A percentile compares a stretch with the other conserved stretches of the same genome.
Conservation (phyloP, 1,140 invertebrate species). For the Drosophila sp. region DNA sequence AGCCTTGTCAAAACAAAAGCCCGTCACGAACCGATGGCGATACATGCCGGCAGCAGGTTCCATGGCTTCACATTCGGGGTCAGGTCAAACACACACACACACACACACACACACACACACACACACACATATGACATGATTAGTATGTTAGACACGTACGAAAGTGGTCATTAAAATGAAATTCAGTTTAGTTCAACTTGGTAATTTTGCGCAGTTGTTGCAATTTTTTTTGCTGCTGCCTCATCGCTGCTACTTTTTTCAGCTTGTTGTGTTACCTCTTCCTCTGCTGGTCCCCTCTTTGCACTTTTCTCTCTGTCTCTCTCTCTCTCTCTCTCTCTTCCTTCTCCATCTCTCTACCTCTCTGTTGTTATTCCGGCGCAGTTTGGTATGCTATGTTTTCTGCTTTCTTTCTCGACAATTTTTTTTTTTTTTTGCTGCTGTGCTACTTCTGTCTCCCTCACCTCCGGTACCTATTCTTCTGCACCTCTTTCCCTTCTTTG, state of each 20-base stretch:
- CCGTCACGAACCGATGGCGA: conserved; percentile 57
- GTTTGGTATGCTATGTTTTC: conserved; percentile 16
- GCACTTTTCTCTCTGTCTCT: conserved; percentile 14
- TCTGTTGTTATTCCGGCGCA: conserved; percentile 36
- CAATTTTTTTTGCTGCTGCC: conserved; percentile 64
- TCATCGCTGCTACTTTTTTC: background rate
- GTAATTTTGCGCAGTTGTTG: conserved; percentile 83
- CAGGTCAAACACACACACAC: conserved; percentile 34
- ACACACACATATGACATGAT: conserved; percentile 71
- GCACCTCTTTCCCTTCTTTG: background rate
- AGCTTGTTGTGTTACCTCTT: conserved; percentile 4
- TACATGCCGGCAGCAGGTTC: conserved; percentile 33
- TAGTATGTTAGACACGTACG: conserved; percentile 84
- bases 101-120: conserved; percentile 22
- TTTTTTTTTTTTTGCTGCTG: background rate
- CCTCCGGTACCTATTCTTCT: background rate
- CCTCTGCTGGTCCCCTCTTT: background rate
- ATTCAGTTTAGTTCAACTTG: conserved; percentile 82
- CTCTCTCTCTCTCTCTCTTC: conserved; percentile 17
- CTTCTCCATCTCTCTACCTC: conserved; percentile 4
- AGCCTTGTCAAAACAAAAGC: conserved; percentile 74
- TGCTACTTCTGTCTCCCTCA: background rate
- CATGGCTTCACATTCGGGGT: conserved; percentile 20
- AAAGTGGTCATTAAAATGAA: conserved; percentile 84
- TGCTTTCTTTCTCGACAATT: background rate